Conservation (phyloP, 2,113 vertebrate species). For the Oreamnos americanus region DNA sequence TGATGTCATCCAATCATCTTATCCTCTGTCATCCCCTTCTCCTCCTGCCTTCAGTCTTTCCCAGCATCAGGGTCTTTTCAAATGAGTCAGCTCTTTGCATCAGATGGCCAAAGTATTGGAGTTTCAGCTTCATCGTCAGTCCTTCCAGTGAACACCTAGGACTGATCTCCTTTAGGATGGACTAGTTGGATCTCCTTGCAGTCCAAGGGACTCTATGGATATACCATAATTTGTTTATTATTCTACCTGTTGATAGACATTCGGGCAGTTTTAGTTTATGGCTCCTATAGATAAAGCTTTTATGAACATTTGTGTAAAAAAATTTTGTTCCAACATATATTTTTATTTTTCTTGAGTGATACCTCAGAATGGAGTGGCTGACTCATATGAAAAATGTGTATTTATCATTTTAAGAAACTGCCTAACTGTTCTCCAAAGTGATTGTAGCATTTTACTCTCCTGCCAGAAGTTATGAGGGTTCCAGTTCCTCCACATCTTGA, state of each 20-base stretch:
- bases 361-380: not conserved
- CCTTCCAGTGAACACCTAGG: too few species aligned
- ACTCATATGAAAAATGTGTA: not conserved
- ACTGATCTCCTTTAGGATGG: too few species aligned
- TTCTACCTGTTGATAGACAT: not conserved
- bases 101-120: too few species aligned
- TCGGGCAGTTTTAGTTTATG: not conserved
- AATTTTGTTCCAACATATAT: not conserved
- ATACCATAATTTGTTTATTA: not conserved
- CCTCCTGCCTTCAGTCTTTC: too few species aligned
- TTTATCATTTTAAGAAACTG: slow-evolving; percentile 27
- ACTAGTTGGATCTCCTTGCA: too few species aligned
- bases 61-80: too few species aligned
- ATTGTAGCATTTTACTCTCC: not conserved
- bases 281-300: not conserved
- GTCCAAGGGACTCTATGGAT: not conserved
- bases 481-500: not conserved
- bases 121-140: too few species aligned
- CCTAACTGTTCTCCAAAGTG: not conserved
- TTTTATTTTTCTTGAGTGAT: not conserved
- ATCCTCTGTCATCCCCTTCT: too few species aligned
- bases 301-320: not conserved
- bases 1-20: too few species aligned
- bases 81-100: too few species aligned
- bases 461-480: not conserved